phyloP scores from a whole-genome alignment of 2,113 vertebrate genomes.

The Tretioscincus oriximinensis region DNA sequence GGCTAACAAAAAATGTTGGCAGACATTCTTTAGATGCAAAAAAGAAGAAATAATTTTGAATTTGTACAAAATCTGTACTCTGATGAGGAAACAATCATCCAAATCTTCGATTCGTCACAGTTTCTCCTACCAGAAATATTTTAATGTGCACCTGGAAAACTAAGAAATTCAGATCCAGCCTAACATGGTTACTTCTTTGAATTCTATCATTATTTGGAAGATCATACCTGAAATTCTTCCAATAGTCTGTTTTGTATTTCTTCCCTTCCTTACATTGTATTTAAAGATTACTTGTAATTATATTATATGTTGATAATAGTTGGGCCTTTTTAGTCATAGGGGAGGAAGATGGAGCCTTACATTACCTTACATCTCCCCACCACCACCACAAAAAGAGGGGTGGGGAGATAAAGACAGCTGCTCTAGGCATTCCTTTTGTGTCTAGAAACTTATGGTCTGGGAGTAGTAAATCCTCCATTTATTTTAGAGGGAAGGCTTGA shows the following conservation, averaged over 20 bases:
- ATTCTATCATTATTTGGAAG: neutral
- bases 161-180: too few species aligned
- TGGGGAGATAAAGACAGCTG: constrained; percentile 24
- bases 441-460: neutral
- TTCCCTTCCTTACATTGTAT: neutral
- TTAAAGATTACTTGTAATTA: fast-evolving
- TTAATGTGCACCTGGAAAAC: too few species aligned
- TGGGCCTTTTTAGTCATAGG: neutral
- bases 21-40: too few species aligned
- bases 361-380: constrained; percentile 10
- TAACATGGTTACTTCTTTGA: too few species aligned
- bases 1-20: too few species aligned
- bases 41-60: too few species aligned
- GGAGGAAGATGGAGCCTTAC: neutral
- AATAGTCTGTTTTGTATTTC: neutral
- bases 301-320: neutral
- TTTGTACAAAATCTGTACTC: too few species aligned
- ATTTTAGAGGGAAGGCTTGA: constrained; percentile 22
- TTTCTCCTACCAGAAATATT: too few species aligned
- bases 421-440: constrained; percentile 9
- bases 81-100: too few species aligned
- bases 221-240: constrained; percentile 6
- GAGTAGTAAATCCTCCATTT: constrained; percentile 12
- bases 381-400: too few species aligned
- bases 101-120: too few species aligned